Base-by-base conservation (phyloP, 2,888 invertebrate genomes). In the Piscicola geometra region DNA sequence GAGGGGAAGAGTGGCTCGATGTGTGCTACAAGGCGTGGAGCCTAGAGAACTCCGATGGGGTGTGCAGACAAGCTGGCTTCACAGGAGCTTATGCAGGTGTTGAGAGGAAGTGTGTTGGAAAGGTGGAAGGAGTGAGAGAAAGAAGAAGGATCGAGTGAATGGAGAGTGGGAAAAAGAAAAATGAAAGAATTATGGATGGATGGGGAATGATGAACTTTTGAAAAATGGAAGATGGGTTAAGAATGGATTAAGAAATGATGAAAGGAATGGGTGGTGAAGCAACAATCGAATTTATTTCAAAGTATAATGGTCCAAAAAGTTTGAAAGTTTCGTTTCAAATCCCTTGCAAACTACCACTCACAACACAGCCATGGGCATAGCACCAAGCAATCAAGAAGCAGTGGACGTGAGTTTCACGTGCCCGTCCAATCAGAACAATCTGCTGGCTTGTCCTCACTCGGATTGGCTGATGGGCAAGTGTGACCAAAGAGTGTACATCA, bases 31-130 rank as follows among this genome's bases (percentile, higher is more conserved):
- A 73, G 41, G 73, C 47, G 28, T 80, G 79, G 79, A 71, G 25
- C 68, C 52, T 75, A 66, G 12, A 41, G 28, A 75, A 74, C 36
- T 77, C 78, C 28, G 77, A 79, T 64, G 76, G 78, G 18, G 78
- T 75, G 28, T 80, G 80, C 35, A 47, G 50, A 25, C 78, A 80
- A 56, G 71, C 79, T 15, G 80, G 80, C 21, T 78, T 76, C 72
- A 35, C 30, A 9, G n/a, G n/a, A n/a, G n/a, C n/a, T n/a, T n/a
- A n/a, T n/a, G n/a, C n/a, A n/a, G n/a, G n/a, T n/a, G n/a, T n/a
- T n/a, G n/a, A n/a, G n/a, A n/a, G n/a, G n/a, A n/a, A n/a, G n/a
- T n/a, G n/a, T n/a, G n/a, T n/a, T n/a, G n/a, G n/a, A n/a, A n/a
- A n/a, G n/a, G n/a, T n/a, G n/a, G n/a, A n/a, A n/a, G n/a, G n/a